A percentile compares a stretch with the other conserved stretches of the same genome.
These are phyloP conservation scores for Pachyuromys duprasi DNA, from an alignment of 2,797 vertebrate genomes.

Conservation along the genomic window DNA sequence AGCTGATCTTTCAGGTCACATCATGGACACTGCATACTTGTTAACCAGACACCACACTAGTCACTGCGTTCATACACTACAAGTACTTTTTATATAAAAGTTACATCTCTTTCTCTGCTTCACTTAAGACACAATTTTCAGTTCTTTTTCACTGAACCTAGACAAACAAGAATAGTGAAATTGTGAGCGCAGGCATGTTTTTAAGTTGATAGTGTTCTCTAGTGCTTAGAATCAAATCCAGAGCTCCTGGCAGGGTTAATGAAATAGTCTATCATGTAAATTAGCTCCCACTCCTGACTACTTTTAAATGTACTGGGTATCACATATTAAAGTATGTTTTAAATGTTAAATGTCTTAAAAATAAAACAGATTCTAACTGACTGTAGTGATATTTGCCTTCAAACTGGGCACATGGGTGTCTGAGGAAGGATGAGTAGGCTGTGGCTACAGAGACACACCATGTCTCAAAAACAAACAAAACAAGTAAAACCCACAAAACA, in stretches of 20 bases:
- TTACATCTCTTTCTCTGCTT: slow-evolving; percentile 47
- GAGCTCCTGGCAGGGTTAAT: background rate
- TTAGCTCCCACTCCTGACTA: background rate
- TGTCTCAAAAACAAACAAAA: background rate
- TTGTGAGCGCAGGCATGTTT: background rate
- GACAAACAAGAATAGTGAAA: slow-evolving; percentile 29
- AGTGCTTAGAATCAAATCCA: background rate
- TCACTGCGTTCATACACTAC: slow-evolving; percentile 12
- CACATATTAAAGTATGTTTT: slow-evolving; percentile 6
- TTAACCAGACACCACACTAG: background rate
- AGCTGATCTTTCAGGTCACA: slow-evolving; percentile 10
- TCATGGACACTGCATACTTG: background rate
- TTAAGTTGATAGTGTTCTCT: background rate
- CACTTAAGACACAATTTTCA: slow-evolving; percentile 32
- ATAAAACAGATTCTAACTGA: background rate
- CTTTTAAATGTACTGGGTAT: slow-evolving; percentile 15
- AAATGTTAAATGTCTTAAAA: background rate
- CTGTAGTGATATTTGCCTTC: background rate
- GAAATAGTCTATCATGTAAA: background rate
- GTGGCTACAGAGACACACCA: background rate
- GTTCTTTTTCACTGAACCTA: slow-evolving; percentile 49
- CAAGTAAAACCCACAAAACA: background rate
- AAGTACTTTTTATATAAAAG: background rate
- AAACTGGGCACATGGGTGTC: background rate
- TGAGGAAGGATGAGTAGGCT: background rate